Conservation (phyloP, 2,888 invertebrate genomes). For the Drosophila vallismaia region DNA sequence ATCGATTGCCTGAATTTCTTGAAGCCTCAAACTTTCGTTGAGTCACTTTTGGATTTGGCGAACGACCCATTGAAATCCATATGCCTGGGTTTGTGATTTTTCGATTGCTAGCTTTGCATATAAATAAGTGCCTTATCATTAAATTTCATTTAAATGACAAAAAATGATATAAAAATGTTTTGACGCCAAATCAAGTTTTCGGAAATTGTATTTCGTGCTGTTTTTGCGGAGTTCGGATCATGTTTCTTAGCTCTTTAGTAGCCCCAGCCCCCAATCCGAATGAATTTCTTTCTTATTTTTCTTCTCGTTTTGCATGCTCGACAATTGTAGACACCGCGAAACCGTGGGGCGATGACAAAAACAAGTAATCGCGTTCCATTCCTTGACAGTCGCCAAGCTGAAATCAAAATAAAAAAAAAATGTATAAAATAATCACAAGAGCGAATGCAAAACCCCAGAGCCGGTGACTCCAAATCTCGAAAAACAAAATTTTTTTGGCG, state of each 20-base stretch:
- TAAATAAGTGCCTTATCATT: slow-evolving; percentile 68
- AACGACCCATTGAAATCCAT: slow-evolving; percentile 46
- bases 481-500: slow-evolving; percentile 49
- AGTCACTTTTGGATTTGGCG: slow-evolving; percentile 54
- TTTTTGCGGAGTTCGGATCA: slow-evolving; percentile 49
- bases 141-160: slow-evolving; percentile 75
- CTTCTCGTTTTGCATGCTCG: slow-evolving; percentile 54
- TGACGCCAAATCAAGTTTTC: slow-evolving; percentile 72
- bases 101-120: slow-evolving; percentile 22
- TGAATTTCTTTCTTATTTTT: slow-evolving; percentile 44
- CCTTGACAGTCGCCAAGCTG: slow-evolving; percentile 56
- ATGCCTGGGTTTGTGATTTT: slow-evolving; percentile 40
- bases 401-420: neutral
- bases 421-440: slow-evolving; percentile 30
- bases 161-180: slow-evolving; percentile 69
- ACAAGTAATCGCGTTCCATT: slow-evolving; percentile 59
- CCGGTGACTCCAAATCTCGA: slow-evolving; percentile 14
- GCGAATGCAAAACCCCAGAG: slow-evolving; percentile 8
- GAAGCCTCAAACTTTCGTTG: slow-evolving; percentile 40
- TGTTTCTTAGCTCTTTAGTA: slow-evolving; percentile 46
- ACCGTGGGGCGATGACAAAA: slow-evolving; percentile 36
- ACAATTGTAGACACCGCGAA: slow-evolving; percentile 46
- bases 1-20: slow-evolving; percentile 6
- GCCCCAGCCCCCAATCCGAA: slow-evolving; percentile 31
- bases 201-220: slow-evolving; percentile 65